Evolutionary conservation across 2,797 vertebrate genomes (phyloP).

Genomic region (Alcedo atthis): DNA sequence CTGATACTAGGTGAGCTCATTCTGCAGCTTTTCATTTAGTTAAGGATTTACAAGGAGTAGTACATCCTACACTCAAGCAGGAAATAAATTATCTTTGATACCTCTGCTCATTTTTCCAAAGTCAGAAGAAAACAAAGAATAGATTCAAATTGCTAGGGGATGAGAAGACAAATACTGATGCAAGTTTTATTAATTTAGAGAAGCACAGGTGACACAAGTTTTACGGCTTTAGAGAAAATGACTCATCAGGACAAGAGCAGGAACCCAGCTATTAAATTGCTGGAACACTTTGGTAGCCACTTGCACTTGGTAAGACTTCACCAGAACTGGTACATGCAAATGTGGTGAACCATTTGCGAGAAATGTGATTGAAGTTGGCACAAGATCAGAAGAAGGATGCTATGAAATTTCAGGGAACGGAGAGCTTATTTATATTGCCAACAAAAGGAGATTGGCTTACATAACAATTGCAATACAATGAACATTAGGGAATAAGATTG

Average conservation of each 20-base stretch:
- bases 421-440: constrained; percentile 18
- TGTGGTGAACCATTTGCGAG: not conserved
- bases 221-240: not conserved
- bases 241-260: not conserved
- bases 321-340: not conserved
- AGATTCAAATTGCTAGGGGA: not conserved
- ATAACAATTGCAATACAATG: not conserved
- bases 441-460: not conserved
- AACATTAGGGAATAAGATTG: not conserved
- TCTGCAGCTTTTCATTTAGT: not conserved
- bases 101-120: not conserved
- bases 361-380: not conserved
- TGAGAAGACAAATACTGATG: not conserved
- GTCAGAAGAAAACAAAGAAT: not conserved
- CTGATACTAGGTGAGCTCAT: not conserved
- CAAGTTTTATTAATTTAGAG: no score
- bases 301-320: not conserved
- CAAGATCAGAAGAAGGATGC: constrained; percentile 36
- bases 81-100: not conserved
- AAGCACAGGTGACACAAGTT: not conserved
- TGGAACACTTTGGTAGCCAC: not conserved
- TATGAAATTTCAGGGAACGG: constrained; percentile 10
- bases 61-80: not conserved
- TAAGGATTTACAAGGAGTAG: not conserved
- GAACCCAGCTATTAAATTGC: not conserved